Conservation (phyloP, 2,888 invertebrate genomes). For the Tipula vernalis region DNA sequence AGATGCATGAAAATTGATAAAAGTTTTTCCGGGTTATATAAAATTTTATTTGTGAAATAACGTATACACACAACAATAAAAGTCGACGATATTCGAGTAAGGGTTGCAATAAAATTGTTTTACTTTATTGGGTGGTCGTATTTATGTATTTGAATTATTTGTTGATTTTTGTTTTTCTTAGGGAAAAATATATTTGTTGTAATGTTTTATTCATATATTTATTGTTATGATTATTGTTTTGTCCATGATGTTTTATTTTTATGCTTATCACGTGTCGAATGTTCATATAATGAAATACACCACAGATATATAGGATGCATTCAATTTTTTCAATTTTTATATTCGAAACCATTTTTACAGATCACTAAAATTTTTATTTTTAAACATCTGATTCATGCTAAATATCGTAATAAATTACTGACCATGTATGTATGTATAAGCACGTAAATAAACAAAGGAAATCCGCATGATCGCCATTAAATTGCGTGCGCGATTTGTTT, state of each 20-base stretch:
- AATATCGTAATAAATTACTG: neutral
- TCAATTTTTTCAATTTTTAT: neutral
- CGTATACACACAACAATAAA: neutral
- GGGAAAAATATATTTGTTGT: neutral
- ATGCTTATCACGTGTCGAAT: neutral
- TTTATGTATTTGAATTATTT: neutral
- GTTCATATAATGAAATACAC: neutral
- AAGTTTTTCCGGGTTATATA: neutral
- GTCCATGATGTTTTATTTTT: neutral
- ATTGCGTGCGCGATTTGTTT: neutral
- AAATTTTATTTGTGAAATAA: neutral
- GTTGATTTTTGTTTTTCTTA: neutral
- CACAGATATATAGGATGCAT: neutral
- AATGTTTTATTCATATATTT: neutral
- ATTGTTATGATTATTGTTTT: neutral
- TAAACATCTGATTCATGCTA: neutral
- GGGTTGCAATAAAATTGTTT: neutral
- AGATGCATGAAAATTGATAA: conserved; percentile 4
- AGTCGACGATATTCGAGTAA: neutral
- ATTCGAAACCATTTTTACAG: neutral
- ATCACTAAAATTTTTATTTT: neutral
- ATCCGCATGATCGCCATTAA: neutral
- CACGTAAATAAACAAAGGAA: neutral
- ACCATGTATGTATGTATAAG: neutral
- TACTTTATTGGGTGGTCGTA: neutral